Conservation (phyloP, 1,140 invertebrate species). For the Papilio helenus region DNA sequence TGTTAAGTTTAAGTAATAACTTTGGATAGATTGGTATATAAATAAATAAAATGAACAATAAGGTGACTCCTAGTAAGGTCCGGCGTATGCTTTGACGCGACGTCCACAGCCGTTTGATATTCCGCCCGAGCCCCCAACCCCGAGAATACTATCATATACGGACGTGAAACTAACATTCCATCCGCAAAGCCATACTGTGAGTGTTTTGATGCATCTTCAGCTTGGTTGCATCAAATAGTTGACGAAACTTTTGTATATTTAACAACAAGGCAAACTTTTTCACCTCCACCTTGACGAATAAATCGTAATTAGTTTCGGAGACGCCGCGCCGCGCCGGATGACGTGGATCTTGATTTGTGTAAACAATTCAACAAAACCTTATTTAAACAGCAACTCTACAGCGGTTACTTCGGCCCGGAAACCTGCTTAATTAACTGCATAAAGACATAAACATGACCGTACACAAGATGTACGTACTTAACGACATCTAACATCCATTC, state of each 20-base stretch:
- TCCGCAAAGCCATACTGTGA: neutral
- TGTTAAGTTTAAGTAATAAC: no score
- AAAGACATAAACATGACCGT: constrained; percentile 19
- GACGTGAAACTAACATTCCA: neutral
- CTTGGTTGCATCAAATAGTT: neutral
- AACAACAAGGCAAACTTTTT: neutral
- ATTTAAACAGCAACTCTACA: neutral
- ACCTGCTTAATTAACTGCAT: constrained; percentile 14
- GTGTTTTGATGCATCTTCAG: neutral
- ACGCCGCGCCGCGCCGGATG: neutral
- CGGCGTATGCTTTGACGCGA: neutral
- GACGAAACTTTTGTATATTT: neutral
- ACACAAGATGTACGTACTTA: constrained; percentile 31
- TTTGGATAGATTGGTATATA: neutral
- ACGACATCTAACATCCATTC: constrained; percentile 34
- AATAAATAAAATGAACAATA: neutral
- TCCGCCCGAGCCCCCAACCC: neutral
- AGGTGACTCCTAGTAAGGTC: neutral
- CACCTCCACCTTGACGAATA: constrained; percentile 13
- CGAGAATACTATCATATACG: neutral
- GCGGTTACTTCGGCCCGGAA: neutral
- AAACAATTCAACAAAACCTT: constrained; percentile 10
- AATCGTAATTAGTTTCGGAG: neutral
- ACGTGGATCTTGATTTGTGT: neutral
- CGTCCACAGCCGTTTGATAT: neutral